A percentile compares a stretch with the other conserved stretches of the same genome.
These are phyloP conservation scores for Pipistrellus nathusii DNA, from an alignment of 2,797 vertebrate genomes.

Conservation along the genomic window DNA sequence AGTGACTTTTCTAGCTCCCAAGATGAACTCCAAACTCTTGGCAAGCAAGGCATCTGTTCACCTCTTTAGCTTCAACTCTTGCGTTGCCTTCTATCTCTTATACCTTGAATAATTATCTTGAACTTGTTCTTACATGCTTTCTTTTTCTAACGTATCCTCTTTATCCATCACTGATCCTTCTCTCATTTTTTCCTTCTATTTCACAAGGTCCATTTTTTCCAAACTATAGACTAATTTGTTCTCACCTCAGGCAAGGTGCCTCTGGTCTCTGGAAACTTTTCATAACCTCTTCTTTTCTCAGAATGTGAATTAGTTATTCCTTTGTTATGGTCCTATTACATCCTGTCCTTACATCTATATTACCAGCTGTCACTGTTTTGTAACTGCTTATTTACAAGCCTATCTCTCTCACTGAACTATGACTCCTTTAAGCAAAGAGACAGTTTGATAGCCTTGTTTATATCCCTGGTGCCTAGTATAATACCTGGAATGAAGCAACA, in stretches of 20 bases:
- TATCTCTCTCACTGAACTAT: not conserved
- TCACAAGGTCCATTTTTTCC: not conserved
- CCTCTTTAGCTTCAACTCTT: not conserved
- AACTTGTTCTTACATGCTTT: not conserved
- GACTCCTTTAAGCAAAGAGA: not conserved
- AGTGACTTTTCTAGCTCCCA: not conserved
- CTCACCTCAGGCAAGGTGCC: not conserved
- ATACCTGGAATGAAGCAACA: not conserved
- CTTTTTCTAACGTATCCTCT: not conserved
- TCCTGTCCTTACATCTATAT: not conserved
- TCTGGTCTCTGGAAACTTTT: not conserved
- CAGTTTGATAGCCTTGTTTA: not conserved
- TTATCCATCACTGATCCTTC: not conserved
- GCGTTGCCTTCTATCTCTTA: not conserved
- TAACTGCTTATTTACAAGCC: not conserved
- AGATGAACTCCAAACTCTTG: not conserved
- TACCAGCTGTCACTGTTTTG: not conserved
- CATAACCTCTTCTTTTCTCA: not conserved
- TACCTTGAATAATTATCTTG: not conserved
- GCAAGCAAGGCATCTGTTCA: not conserved
- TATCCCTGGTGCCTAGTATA: not conserved
- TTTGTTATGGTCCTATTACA: not conserved
- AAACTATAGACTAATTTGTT: not conserved
- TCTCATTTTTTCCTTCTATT: not conserved
- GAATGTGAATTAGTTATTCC: not conserved